phyloP scores from a whole-genome alignment of 2,888 invertebrate species.

The Xestia c-nigrum region DNA sequence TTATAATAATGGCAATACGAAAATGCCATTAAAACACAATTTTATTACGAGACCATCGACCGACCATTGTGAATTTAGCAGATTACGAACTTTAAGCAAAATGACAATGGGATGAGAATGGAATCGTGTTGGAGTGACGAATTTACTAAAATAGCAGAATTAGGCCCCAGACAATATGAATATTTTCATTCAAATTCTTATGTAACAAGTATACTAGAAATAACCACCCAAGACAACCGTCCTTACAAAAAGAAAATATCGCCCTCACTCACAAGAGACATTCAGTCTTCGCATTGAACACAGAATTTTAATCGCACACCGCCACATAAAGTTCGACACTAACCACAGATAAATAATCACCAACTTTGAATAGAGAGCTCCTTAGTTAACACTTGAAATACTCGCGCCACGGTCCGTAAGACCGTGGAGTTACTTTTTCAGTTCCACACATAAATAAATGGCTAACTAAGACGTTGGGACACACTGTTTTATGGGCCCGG shows the following conservation, averaged over 20 bases:
- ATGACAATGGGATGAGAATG: too few species aligned
- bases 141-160: too few species aligned
- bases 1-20: too few species aligned
- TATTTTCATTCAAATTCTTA: too few species aligned
- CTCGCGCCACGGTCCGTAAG: constrained; percentile 66
- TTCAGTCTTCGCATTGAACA: constrained; percentile 35
- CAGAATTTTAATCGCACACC: constrained; percentile 55
- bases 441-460: constrained; percentile 74
- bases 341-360: constrained; percentile 65
- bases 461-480: constrained; percentile 79
- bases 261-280: constrained; percentile 40
- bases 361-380: constrained; percentile 64
- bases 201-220: too few species aligned
- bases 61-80: too few species aligned
- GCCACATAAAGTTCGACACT: constrained; percentile 52
- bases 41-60: too few species aligned
- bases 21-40: too few species aligned
- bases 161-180: too few species aligned
- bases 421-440: constrained; percentile 73
- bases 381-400: constrained; percentile 71
- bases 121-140: too few species aligned
- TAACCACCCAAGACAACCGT: not conserved
- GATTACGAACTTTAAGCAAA: too few species aligned
- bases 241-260: constrained; percentile 13
- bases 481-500: constrained; percentile 76